Percentiles rank a stretch among this genome's conserved stretches.
These are phyloP conservation scores for Podabrus alpinus DNA, from an alignment of 2,888 invertebrate species.

Conservation along the genomic window DNA sequence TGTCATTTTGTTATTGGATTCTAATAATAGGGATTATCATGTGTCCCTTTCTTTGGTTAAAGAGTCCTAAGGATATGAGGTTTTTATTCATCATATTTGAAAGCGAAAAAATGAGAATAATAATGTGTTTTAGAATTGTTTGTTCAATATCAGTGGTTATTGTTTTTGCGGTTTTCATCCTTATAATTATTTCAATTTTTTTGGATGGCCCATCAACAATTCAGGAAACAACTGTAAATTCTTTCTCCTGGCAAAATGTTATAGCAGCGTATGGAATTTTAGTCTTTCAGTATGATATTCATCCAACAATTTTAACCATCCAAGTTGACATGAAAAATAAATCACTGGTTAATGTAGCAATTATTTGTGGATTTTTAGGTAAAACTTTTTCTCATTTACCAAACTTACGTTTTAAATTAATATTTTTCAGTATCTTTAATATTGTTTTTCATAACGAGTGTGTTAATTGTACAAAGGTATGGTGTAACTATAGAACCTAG, in stretches of 20 bases:
- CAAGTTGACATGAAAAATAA: conserved; percentile 90
- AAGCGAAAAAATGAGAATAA: background rate
- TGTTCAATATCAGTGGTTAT: conserved; percentile 68
- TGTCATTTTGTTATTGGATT: conserved; percentile 85
- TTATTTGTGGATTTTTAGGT: conserved; percentile 71
- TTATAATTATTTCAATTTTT: conserved; percentile 70
- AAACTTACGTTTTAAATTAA: background rate
- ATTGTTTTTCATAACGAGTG: conserved; percentile 68
- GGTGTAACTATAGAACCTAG: conserved; percentile 67
- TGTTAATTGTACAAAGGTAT: conserved; percentile 67
- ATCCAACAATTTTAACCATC: conserved; percentile 83
- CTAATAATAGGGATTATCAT: conserved; percentile 73
- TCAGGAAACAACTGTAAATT: conserved; percentile 40
- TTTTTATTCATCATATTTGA: conserved; percentile 52
- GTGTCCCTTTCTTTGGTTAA: conserved; percentile 84
- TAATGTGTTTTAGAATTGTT: conserved; percentile 59
- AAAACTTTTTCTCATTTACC: background rate
- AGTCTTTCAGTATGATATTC: conserved; percentile 79
- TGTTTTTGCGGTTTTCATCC: conserved; percentile 66
- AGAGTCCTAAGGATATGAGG: conserved; percentile 93
- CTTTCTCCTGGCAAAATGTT: conserved; percentile 56
- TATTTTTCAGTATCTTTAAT: conserved; percentile 59
- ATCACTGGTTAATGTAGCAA: conserved; percentile 71
- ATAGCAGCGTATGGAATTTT: conserved; percentile 69
- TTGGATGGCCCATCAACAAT: conserved; percentile 49